Evolutionary conservation across 2,888 invertebrate genomes (phyloP).

Genomic region (Ormia ochracea): DNA sequence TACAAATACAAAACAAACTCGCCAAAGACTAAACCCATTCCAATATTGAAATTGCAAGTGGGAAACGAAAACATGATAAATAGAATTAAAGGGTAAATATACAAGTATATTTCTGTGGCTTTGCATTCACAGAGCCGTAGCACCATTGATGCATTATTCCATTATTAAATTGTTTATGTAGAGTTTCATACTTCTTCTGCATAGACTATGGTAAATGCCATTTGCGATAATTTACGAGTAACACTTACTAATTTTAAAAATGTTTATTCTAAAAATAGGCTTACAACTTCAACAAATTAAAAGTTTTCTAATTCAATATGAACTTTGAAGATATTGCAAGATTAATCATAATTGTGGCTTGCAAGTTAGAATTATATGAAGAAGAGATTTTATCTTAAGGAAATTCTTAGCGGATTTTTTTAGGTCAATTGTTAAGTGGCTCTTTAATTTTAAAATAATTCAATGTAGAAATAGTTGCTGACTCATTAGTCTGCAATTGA

Average conservation of each 20-base stretch:
- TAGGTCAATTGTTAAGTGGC: slow-evolving; percentile 32
- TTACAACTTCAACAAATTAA: slow-evolving; percentile 30
- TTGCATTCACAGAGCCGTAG: background rate
- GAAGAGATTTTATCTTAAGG: slow-evolving; percentile 49
- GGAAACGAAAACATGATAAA: slow-evolving; percentile 39
- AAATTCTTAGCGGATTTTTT: slow-evolving; percentile 54
- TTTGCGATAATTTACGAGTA: slow-evolving; percentile 53
- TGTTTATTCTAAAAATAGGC: slow-evolving; percentile 56
- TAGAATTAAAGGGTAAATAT: slow-evolving; percentile 45
- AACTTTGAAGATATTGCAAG: slow-evolving; percentile 40
- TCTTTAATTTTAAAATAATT: background rate
- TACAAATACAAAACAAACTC: slow-evolving; percentile 3
- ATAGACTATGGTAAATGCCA: slow-evolving; percentile 40
- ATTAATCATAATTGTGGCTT: slow-evolving; percentile 39
- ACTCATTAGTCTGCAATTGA: background rate
- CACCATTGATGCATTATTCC: background rate
- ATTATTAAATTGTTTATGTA: slow-evolving; percentile 23
- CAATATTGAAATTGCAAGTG: slow-evolving; percentile 53
- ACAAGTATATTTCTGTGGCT: background rate
- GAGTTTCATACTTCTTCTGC: background rate
- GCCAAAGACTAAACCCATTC: background rate
- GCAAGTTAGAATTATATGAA: background rate
- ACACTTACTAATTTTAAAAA: slow-evolving; percentile 53
- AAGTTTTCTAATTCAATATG: slow-evolving; percentile 47
- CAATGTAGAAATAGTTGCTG: background rate